Evolutionary conservation across 92 coral and sea anemone genomes (phyloP).

Genomic region (Umimayanthus chanpuru): DNA sequence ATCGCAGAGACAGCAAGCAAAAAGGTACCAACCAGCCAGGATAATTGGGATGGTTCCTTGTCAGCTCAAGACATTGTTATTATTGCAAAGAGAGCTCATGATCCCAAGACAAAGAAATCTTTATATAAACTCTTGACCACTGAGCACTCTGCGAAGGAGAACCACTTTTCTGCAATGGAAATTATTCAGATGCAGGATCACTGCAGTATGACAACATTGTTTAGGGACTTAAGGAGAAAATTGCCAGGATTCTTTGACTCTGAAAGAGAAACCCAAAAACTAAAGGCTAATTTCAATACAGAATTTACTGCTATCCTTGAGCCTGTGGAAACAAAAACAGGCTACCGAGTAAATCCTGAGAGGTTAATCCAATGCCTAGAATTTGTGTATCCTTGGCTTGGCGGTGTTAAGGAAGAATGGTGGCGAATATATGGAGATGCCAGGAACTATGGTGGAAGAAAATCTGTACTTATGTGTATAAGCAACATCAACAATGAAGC

Average conservation of each 20-base stretch:
- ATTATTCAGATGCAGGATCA: slow-evolving; percentile 42
- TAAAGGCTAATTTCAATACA: slow-evolving; percentile 32
- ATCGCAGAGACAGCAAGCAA: slow-evolving; percentile 33
- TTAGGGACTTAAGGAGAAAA: slow-evolving; percentile 33
- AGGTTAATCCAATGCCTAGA: slow-evolving; percentile 6
- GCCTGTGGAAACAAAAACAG: slow-evolving; percentile 28
- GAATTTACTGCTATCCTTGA: slow-evolving; percentile 42
- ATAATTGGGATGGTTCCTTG: slow-evolving; percentile 46
- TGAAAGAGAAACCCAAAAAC: not conserved
- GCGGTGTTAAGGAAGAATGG: slow-evolving; percentile 20
- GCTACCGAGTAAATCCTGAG: slow-evolving; percentile 19
- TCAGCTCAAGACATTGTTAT: slow-evolving; percentile 43
- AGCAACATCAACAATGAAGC: slow-evolving; percentile 30
- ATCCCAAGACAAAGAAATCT: slow-evolving; percentile 34
- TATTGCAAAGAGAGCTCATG: slow-evolving; percentile 34
- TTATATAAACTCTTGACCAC: slow-evolving; percentile 28
- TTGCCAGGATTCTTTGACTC: slow-evolving; percentile 41
- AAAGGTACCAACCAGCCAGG: not conserved
- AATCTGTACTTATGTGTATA: slow-evolving; percentile 33
- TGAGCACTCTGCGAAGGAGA: slow-evolving; percentile 22
- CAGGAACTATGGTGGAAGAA: slow-evolving; percentile 46
- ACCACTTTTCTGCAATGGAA: slow-evolving; percentile 41
- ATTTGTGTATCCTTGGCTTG: slow-evolving; percentile 31
- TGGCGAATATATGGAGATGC: slow-evolving; percentile 48
- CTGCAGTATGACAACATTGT: slow-evolving; percentile 31